Percentiles rank a stretch among this genome's conserved stretches.
Conservation (phyloP, 2,113 vertebrate genomes). For the Phaethornis superciliosus region DNA sequence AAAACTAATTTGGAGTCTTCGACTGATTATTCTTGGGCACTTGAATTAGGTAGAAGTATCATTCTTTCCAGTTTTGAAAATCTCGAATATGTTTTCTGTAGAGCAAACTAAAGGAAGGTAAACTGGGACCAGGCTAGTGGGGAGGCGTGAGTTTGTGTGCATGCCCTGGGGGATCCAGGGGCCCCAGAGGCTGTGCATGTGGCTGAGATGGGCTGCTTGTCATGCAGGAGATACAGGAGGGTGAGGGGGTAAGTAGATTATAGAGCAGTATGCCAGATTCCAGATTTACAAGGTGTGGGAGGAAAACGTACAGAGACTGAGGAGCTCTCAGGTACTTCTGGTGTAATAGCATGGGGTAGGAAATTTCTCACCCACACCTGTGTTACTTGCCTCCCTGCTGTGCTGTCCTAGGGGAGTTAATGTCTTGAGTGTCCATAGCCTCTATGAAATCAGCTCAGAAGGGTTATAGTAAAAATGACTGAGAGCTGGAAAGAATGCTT, state of each 20-base stretch:
- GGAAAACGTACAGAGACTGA: not conserved
- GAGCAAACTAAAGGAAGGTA: not conserved
- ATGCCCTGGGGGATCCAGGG: no score
- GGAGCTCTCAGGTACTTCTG: not conserved
- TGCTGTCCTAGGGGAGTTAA: not conserved
- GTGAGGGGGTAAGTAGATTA: not conserved
- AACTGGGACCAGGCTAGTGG: accelerated
- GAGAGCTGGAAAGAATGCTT: not conserved
- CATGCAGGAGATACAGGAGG: accelerated
- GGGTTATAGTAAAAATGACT: not conserved
- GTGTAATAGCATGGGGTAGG: not conserved
- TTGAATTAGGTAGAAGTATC: not conserved
- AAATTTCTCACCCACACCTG: not conserved
- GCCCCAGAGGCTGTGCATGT: accelerated
- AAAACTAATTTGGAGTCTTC: not conserved
- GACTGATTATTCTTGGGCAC: not conserved
- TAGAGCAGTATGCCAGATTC: not conserved
- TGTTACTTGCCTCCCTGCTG: not conserved
- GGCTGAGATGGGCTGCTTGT: not conserved
- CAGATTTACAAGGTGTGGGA: not conserved
- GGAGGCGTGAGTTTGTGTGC: not conserved
- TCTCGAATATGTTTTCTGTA: not conserved
- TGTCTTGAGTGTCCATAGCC: not conserved
- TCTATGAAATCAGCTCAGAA: not conserved
- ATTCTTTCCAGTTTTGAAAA: not conserved